Base-by-base conservation (phyloP, 2,888 invertebrate species). In the Sussaba pulchella region DNA sequence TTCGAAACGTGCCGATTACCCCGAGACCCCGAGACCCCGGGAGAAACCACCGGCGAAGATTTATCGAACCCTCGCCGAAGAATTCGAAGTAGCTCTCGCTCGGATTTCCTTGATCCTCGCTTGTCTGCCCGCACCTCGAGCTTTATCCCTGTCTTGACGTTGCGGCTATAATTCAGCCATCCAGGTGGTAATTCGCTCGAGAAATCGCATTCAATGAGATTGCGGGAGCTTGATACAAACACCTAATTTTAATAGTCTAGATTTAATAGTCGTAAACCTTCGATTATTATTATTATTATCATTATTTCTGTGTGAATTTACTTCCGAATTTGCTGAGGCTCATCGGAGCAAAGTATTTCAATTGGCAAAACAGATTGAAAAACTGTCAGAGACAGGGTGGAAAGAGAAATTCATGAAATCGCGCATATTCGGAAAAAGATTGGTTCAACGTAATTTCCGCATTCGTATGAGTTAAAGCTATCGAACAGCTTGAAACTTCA, bases 361-460 rank as follows among this genome's bases (percentile, higher is more conserved):
- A 39, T 2, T 12, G 12, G 8, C 39, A 39, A 10, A 12, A 39
- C 8, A 12, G 12, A 39, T 39, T 39, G 8, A 1, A 12, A 12
- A 5, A 12, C 8, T 5, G 39, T 12, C 12, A 8, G 21, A 50
- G 36, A 21, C 47, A 39, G 67, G 52, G 21, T 31, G 54, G 47
- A 61, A 78, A 67, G 12, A 82, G 75, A 73, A 12, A 85, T 83
- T 83, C 82, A 75, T 78, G 83, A 84, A 86, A 85, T 86, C 82
- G 85, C 67, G 84, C 86, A 79, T 86, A 76, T 83, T 84, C 84
- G 84, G 85, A 85, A 82, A 86, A 85, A n/a, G n/a, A 86, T 85
- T 84, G 81, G 69, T 82, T 74, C 82, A 70, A 71, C 31, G 67
- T 74, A 78, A 57, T 47, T 70, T 69, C 69, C 50, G 50, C 75